Evolutionary conservation across 2,888 invertebrate species (phyloP), one percentile per base, ranked within the genome.

Genomic region (Ptycholaimellus sp.): DNA sequence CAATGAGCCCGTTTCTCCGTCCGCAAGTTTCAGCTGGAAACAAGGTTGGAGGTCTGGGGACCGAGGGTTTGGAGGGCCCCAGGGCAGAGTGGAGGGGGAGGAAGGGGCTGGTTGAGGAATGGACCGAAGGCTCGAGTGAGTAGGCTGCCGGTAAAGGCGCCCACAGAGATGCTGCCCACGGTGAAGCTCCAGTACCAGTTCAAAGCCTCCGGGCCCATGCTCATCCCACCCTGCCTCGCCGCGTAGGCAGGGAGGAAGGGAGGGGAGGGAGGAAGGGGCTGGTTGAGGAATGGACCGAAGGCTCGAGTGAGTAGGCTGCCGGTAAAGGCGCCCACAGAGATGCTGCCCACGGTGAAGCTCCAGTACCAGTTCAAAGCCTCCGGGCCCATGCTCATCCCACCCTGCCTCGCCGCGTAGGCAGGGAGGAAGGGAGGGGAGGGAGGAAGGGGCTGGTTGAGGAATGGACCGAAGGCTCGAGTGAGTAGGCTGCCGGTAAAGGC

Each of bases 11-110:
- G 39, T 51, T 52, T 51, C 52, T 35, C 2, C 55, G 53, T 18
- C 64, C 64, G 40, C 57, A 56, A 30, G 47, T 47, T 40, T 62
- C 59, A 0, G 60, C 56, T n/a, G n/a, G n/a, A n/a, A n/a, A n/a
- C n/a, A n/a, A n/a, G n/a, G n/a, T n/a, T n/a, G n/a, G n/a, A n/a
- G n/a, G n/a, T n/a, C n/a, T n/a, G n/a, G n/a, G n/a, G n/a, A n/a
- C n/a, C n/a, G 49, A 61, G 53, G 42, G 52, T 34, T 35, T 51
- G 49, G 35, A 32, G 42, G 27, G n/a, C 28, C 19, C 3, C 34
- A 34, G 18, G 17, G 3, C 9, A 25, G n/a, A n/a, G n/a, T n/a
- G n/a, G n/a, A n/a, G n/a, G n/a, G n/a, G n/a, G n/a, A n/a, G n/a
- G n/a, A n/a, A n/a, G n/a, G n/a, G n/a, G n/a, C n/a, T n/a, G n/a